These are phyloP conservation scores for Lycia hirtaria DNA, from an alignment of 2,888 invertebrate genomes.

Conservation along the genomic window DNA sequence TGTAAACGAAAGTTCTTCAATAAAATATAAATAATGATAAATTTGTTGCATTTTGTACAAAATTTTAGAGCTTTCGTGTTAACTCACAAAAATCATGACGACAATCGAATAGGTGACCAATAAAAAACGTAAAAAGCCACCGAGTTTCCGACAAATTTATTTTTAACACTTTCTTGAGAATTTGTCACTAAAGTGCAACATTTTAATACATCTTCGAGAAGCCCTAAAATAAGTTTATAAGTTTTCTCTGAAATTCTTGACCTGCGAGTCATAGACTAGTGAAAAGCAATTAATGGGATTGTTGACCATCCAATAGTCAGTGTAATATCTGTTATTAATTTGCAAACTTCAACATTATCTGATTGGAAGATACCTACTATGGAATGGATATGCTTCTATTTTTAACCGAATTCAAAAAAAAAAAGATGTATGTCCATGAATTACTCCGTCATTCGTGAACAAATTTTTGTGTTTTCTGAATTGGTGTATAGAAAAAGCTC, in stretches of 20 bases:
- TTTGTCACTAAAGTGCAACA: slow-evolving; percentile 37
- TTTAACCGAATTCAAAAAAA: no score
- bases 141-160: slow-evolving; percentile 25
- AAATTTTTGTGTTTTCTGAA: no score
- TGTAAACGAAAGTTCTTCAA: not conserved
- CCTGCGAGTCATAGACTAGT: slow-evolving; percentile 15
- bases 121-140: slow-evolving; percentile 27
- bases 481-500: no score
- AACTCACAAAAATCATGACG: slow-evolving; percentile 12
- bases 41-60: slow-evolving; percentile 22
- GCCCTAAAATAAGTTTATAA: slow-evolving; percentile 24
- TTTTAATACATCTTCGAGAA: slow-evolving; percentile 35
- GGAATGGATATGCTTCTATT: no score
- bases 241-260: slow-evolving; percentile 27
- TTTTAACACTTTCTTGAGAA: slow-evolving; percentile 36
- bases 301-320: no score
- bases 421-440: no score
- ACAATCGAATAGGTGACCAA: slow-evolving; percentile 26
- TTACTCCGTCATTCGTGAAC: no score
- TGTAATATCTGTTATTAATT: no score
- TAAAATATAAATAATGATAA: slow-evolving; percentile 13
- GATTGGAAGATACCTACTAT: no score
- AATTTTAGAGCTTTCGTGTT: slow-evolving; percentile 7
- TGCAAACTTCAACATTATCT: no score
- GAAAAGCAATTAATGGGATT: no score